A percentile compares a stretch with the other conserved stretches of the same genome.
Conservation (phyloP, 2,888 invertebrate species). For the Candidula unifasciata region DNA sequence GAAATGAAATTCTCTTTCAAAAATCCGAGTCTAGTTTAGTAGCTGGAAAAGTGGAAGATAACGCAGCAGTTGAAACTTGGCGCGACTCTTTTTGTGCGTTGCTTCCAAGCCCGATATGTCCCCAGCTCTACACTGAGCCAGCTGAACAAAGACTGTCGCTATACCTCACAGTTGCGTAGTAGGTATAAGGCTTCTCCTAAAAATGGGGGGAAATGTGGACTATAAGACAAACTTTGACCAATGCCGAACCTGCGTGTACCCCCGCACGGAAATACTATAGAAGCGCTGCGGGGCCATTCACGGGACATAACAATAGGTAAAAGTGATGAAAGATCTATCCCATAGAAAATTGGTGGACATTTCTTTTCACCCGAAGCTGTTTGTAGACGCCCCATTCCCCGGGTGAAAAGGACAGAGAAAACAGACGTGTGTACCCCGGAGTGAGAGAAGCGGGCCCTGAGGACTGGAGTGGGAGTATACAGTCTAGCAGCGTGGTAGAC, state of each 20-base stretch:
- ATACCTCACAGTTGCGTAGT: background rate
- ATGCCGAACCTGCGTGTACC: background rate
- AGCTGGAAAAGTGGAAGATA: too few relatives aligned
- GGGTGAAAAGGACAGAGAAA: background rate
- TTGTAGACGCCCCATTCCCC: background rate
- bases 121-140: background rate
- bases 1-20: too few relatives aligned
- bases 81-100: too few relatives aligned
- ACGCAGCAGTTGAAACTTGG: too few relatives aligned
- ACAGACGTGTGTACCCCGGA: background rate
- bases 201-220: background rate
- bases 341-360: background rate
- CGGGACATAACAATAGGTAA: conserved; percentile 16
- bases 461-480: background rate
- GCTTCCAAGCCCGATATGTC: background rate
- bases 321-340: conserved; percentile 18
- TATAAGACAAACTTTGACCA: background rate
- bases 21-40: too few relatives aligned
- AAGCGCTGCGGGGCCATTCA: background rate
- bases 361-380: background rate
- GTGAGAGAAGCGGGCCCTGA: background rate
- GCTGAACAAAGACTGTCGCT: background rate
- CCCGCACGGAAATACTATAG: too few relatives aligned
- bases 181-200: background rate
- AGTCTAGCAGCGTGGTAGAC: background rate